Conservation (phyloP, 2,797 vertebrate genomes). For the Hapalemur alaotrensis region DNA sequence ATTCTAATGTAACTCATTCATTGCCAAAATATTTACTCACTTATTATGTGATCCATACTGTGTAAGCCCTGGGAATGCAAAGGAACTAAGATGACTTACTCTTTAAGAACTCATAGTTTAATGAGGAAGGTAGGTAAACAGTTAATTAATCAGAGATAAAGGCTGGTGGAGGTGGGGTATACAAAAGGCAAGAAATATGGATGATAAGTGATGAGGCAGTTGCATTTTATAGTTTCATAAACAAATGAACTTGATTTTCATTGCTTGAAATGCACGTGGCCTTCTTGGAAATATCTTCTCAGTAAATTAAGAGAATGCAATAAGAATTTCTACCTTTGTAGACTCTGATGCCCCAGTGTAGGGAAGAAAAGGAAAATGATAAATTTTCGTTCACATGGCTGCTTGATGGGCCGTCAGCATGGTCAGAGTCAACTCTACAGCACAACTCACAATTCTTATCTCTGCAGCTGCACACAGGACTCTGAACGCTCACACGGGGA, state of each 20-base stretch:
- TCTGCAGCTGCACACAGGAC: neutral
- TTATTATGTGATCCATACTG: neutral
- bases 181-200: neutral
- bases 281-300: neutral
- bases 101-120: neutral
- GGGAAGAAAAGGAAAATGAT: neutral
- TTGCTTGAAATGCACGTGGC: neutral
- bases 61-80: neutral
- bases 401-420: neutral
- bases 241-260: constrained; percentile 46
- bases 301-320: constrained; percentile 4
- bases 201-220: neutral
- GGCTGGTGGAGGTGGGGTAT: neutral
- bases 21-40: neutral
- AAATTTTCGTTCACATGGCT: neutral
- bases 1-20: neutral
- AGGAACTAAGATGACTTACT: neutral
- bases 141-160: neutral
- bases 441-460: neutral
- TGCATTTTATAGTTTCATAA: constrained; percentile 19
- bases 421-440: neutral
- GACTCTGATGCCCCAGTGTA: neutral
- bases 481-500: neutral
- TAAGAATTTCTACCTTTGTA: neutral
- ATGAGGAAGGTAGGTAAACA: neutral